Evolutionary conservation across 1,140 invertebrate genomes (phyloP).

Genomic region (Drosophila tropicalis): DNA sequence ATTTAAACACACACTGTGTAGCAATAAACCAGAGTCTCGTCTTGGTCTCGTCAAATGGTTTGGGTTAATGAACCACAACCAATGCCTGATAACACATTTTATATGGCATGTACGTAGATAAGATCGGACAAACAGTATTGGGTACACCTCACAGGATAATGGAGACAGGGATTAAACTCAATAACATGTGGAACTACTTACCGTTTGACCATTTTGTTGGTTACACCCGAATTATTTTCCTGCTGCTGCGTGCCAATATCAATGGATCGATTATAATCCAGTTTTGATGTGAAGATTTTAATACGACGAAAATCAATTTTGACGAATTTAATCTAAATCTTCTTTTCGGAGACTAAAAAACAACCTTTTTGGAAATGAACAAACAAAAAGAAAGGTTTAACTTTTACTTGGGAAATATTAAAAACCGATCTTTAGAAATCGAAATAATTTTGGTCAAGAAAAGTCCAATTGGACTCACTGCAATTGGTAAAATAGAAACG

Average conservation of each 20-base stretch:
- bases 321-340: constrained; percentile 46
- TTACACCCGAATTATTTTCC: constrained; percentile 83
- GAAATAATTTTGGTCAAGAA: too few species aligned
- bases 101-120: constrained; percentile 16
- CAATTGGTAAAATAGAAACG: constrained; percentile 18
- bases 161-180: too few species aligned
- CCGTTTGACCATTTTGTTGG: constrained; percentile 83
- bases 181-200: constrained; percentile 43
- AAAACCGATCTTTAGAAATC: neutral
- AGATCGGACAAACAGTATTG: constrained; percentile 13
- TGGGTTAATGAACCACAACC: constrained; percentile 57
- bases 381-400: constrained; percentile 21
- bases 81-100: constrained; percentile 18
- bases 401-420: constrained; percentile 13
- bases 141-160: constrained; percentile 9
- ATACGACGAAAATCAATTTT: constrained; percentile 82
- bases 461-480: constrained; percentile 41
- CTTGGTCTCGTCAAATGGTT: constrained; percentile 59
- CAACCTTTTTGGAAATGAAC: constrained; percentile 55
- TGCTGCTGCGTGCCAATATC: constrained; percentile 83
- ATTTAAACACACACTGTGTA: constrained; percentile 3
- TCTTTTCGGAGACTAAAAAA: neutral
- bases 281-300: constrained; percentile 83
- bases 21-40: constrained; percentile 47
- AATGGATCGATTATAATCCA: constrained; percentile 83